Percentiles rank a stretch among this genome's conserved stretches.
Evolutionary conservation across 2,888 invertebrate genomes (phyloP).

Genomic region (Chorisops tibialis): DNA sequence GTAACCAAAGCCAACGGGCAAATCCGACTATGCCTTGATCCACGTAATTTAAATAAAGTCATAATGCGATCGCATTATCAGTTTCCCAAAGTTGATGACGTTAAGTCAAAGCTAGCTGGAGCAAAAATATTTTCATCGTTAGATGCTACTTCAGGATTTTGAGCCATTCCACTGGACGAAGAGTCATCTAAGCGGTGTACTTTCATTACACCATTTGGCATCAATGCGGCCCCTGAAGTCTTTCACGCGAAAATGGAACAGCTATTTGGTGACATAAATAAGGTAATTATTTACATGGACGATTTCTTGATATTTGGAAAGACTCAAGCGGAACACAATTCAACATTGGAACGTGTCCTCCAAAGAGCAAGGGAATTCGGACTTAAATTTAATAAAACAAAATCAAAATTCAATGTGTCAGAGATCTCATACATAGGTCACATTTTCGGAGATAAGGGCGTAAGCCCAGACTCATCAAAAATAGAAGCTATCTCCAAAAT

Average conservation of each 20-base stretch:
- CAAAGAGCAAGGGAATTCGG: conserved; percentile 15
- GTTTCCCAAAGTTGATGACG: conserved; percentile 36
- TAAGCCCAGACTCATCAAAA: conserved; percentile 31
- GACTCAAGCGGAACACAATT: conserved; percentile 16
- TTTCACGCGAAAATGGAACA: neutral
- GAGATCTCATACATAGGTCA: too few relatives aligned
- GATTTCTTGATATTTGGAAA: conserved; percentile 16
- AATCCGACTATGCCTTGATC: conserved; percentile 39
- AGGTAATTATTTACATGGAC: conserved; percentile 25
- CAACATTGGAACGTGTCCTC: neutral
- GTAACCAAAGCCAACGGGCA: conserved; percentile 37
- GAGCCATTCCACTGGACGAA: too few relatives aligned
- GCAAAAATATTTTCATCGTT: conserved; percentile 36
- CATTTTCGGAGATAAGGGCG: conserved; percentile 27
- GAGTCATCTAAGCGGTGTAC: too few relatives aligned
- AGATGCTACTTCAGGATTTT: conserved; percentile 35
- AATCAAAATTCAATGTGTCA: conserved; percentile 30
- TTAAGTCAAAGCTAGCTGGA: conserved; percentile 32
- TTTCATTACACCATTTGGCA: too few relatives aligned
- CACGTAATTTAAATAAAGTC: conserved; percentile 36
- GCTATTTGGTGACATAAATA: neutral
- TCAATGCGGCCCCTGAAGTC: neutral
- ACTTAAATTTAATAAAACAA: conserved; percentile 27
- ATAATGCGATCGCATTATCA: conserved; percentile 34
- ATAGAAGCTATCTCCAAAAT: conserved; percentile 30